Conservation (phyloP, 2,797 vertebrate species). For the Meriones psammophilus region DNA sequence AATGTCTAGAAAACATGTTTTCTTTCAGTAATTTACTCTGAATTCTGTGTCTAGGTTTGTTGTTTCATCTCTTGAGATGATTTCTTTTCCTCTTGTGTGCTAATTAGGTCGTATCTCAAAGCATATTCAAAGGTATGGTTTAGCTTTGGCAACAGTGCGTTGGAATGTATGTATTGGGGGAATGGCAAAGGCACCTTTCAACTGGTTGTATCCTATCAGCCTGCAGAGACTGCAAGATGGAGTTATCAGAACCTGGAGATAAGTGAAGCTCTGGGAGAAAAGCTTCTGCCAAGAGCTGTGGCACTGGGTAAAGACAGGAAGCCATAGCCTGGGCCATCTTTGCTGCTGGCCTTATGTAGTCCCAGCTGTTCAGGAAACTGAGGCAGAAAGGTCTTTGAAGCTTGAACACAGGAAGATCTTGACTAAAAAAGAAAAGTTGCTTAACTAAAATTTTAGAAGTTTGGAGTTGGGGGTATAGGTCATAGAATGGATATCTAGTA, state of each 20-base stretch:
- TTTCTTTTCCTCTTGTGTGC: not conserved
- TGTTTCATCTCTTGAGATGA: not conserved
- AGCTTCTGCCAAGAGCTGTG: not conserved
- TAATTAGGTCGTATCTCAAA: not conserved
- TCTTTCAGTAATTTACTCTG: not conserved
- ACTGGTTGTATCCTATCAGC: not conserved
- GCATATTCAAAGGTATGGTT: not conserved
- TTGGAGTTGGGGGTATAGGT: not conserved
- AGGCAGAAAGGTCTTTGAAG: not conserved
- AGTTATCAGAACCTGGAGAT: not conserved
- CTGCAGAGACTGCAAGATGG: not conserved
- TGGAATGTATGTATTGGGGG: not conserved
- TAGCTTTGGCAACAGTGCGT: not conserved
- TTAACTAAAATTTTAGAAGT: not conserved
- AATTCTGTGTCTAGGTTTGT: not conserved
- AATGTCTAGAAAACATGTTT: not conserved
- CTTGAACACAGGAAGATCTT: not conserved
- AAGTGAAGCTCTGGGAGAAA: not conserved
- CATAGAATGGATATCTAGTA: not conserved
- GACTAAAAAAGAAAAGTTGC: not conserved
- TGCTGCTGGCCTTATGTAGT: not conserved
- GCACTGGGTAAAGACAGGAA: not conserved
- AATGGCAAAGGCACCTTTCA: not conserved
- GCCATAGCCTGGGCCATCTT: not conserved
- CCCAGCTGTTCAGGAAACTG: not conserved